These are phyloP conservation scores for Oreonectes daqikongensis DNA, from an alignment of 2,797 vertebrate genomes.

Conservation along the genomic window DNA sequence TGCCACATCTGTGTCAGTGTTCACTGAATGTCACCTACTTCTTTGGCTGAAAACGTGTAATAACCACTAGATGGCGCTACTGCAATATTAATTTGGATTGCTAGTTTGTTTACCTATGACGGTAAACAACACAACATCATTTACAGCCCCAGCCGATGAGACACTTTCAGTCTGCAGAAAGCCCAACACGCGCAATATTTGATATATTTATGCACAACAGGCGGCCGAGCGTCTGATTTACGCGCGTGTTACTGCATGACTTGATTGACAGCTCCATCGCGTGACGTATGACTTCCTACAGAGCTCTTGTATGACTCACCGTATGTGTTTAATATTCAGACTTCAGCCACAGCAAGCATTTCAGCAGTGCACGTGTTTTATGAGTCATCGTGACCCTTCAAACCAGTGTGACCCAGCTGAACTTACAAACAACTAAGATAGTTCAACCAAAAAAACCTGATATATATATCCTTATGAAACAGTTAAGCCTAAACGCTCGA, in stretches of 20 bases:
- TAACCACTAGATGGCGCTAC: background rate
- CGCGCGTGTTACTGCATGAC: background rate
- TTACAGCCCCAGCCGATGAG: background rate
- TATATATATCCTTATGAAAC: no score
- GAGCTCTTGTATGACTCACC: slow-evolving; percentile 32
- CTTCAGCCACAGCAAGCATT: background rate
- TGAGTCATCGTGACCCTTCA: background rate
- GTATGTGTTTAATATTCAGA: background rate
- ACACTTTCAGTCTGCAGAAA: background rate
- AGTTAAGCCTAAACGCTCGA: no score
- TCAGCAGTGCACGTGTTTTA: background rate
- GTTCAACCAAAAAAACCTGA: no score
- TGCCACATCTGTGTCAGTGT: no score
- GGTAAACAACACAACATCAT: background rate
- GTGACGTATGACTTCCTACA: slow-evolving; percentile 6
- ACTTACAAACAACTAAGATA: no score
- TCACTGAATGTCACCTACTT: no score
- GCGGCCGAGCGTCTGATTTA: background rate
- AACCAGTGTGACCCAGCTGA: background rate
- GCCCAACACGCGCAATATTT: background rate
- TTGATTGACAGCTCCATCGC: slow-evolving; percentile 25
- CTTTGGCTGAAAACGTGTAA: background rate
- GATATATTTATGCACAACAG: background rate
- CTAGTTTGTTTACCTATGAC: background rate
- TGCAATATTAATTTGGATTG: background rate